These are phyloP conservation scores for Drosophila prostipennis DNA, from an alignment of 2,888 invertebrate genomes.

Conservation along the genomic window DNA sequence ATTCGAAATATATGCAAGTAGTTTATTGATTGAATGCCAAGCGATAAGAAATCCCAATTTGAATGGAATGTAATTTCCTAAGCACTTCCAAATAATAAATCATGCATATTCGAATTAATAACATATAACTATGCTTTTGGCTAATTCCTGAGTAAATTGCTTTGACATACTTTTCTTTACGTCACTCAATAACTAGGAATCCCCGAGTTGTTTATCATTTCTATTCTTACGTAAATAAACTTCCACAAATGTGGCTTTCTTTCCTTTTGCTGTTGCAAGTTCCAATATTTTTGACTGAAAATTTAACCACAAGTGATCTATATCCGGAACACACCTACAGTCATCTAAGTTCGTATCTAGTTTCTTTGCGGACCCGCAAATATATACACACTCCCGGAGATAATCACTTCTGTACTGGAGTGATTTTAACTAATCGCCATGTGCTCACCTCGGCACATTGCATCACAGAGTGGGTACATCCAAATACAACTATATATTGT, in stretches of 20 bases:
- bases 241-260: background rate
- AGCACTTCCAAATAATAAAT: background rate
- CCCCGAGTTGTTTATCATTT: constrained; percentile 1
- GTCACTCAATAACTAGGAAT: background rate
- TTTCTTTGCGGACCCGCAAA: constrained; percentile 27
- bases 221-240: background rate
- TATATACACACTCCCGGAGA: constrained; percentile 20
- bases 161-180: background rate
- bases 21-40: constrained; percentile 16
- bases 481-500: fast-evolving
- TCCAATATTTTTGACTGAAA: background rate
- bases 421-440: constrained; percentile 10
- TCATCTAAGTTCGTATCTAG: constrained; percentile 6
- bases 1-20: constrained; percentile 5
- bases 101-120: background rate
- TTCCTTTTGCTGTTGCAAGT: background rate
- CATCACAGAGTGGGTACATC: constrained; percentile 27
- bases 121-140: background rate
- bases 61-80: background rate
- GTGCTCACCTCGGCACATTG: constrained; percentile 41
- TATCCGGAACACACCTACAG: background rate
- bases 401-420: constrained; percentile 42
- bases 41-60: background rate
- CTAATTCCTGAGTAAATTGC: background rate
- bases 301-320: background rate